Conservation (phyloP, 2,797 vertebrate species). For the Sebastes vulpes region DNA sequence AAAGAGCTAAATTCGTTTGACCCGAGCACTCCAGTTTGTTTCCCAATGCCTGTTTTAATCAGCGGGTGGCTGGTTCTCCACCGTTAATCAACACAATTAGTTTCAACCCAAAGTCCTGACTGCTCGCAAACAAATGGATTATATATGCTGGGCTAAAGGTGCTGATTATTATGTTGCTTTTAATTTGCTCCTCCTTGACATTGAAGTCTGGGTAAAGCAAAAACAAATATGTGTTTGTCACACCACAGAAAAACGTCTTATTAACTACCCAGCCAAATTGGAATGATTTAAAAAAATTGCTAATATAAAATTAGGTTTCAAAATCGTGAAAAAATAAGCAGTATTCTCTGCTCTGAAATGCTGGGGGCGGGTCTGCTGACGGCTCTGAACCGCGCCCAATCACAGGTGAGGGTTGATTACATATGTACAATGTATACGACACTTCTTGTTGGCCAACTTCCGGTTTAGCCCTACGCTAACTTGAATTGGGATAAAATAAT, state of each 20-base stretch:
- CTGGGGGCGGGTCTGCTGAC: background rate
- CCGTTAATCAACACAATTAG: conserved; percentile 53
- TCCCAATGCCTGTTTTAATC: conserved; percentile 51
- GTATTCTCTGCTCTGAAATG: too few relatives aligned
- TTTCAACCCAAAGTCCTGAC: conserved; percentile 8
- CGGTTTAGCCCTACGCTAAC: background rate
- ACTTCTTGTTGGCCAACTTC: background rate
- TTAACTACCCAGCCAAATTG: background rate
- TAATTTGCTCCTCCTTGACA: conserved; percentile 1
- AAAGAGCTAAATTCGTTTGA: conserved; percentile 13
- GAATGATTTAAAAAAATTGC: too few relatives aligned
- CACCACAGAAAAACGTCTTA: background rate
- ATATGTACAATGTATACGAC: background rate
- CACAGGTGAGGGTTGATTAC: background rate
- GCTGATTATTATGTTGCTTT: conserved; percentile 1
- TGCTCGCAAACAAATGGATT: background rate
- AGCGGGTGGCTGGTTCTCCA: conserved; percentile 17
- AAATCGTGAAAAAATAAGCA: too few relatives aligned
- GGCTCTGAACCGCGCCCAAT: background rate
- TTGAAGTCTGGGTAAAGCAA: background rate
- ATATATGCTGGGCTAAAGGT: background rate
- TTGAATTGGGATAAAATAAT: background rate
- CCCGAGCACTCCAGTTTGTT: conserved; percentile 9
- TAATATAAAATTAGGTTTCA: too few relatives aligned
- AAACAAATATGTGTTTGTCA: background rate